Evolutionary conservation across 1,140 invertebrate species (phyloP).

Genomic region (Drosophila bipectinata): DNA sequence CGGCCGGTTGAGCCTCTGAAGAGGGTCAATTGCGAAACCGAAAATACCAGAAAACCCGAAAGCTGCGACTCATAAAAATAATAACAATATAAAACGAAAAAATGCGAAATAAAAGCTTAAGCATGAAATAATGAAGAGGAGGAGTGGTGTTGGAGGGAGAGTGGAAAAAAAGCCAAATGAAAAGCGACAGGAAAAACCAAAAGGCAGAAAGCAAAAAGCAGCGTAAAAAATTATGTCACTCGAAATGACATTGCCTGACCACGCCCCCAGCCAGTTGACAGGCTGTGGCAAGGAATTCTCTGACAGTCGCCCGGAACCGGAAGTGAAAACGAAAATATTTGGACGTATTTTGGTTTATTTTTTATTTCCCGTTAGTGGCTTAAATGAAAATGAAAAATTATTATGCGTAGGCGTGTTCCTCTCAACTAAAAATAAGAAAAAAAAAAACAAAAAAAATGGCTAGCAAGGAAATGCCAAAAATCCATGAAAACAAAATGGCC

Average conservation of each 20-base stretch:
- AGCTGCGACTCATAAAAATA: constrained; percentile 18
- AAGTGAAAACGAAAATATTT: constrained; percentile 74
- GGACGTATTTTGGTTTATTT: constrained; percentile 53
- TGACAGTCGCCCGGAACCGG: constrained; percentile 48
- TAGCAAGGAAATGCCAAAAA: constrained; percentile 41
- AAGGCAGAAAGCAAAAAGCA: constrained; percentile 45
- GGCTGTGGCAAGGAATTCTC: constrained; percentile 17
- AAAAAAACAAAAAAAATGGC: constrained; percentile 35
- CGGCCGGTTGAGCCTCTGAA: constrained; percentile 12
- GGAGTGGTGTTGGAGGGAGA: not conserved
- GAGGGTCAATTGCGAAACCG: constrained; percentile 39
- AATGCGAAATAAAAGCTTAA: constrained; percentile 55
- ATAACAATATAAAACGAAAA: constrained; percentile 40
- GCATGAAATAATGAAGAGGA: constrained; percentile 56
- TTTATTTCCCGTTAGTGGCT: constrained; percentile 26
- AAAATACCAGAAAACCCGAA: constrained; percentile 50
- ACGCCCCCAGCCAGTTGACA: constrained; percentile 41
- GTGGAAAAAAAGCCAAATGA: constrained; percentile 36
- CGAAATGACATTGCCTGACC: constrained; percentile 39
- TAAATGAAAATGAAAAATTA: constrained; percentile 69
- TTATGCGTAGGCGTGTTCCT: constrained; percentile 70
- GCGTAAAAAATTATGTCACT: constrained; percentile 64
- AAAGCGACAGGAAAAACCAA: constrained; percentile 25
- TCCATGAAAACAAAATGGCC: constrained; percentile 71
- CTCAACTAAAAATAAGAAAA: constrained; percentile 7